These are phyloP conservation scores for Erynnis tages DNA, from an alignment of 2,888 invertebrate genomes.

Conservation along the genomic window DNA sequence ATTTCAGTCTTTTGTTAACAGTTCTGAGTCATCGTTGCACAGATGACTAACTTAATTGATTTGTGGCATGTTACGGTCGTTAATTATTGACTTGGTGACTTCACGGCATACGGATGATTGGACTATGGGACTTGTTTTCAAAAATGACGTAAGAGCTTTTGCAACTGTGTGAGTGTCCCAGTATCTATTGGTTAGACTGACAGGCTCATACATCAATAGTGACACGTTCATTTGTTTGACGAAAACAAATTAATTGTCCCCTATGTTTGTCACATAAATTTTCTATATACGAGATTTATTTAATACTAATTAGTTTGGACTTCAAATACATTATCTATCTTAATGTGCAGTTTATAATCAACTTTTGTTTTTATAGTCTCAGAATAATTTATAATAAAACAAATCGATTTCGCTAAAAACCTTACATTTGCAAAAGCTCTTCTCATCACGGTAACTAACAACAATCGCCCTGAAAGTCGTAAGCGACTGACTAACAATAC, in stretches of 20 bases:
- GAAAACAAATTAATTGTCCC: background rate
- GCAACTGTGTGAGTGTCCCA: background rate
- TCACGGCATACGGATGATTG: conserved; percentile 40
- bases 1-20: conserved; percentile 48
- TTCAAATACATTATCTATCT: too few species aligned
- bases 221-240: background rate
- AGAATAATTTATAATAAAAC: too few species aligned
- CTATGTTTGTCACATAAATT: too few species aligned
- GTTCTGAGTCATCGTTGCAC: conserved; percentile 58
- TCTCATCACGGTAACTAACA: conserved; percentile 8
- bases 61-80: conserved; percentile 67
- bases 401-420: too few species aligned
- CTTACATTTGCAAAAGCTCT: conserved; percentile 9
- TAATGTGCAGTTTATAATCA: too few species aligned
- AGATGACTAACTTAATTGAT: conserved; percentile 74
- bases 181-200: too few species aligned
- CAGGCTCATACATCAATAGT: too few species aligned
- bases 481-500: conserved; percentile 15
- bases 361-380: too few species aligned
- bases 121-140: conserved; percentile 18
- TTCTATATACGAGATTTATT: too few species aligned
- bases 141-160: conserved; percentile 23
- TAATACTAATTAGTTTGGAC: too few species aligned
- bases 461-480: conserved; percentile 25
- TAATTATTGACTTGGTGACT: conserved; percentile 63